Base-by-base conservation (phyloP, 2,888 invertebrate genomes). In the Melieria omissa region DNA sequence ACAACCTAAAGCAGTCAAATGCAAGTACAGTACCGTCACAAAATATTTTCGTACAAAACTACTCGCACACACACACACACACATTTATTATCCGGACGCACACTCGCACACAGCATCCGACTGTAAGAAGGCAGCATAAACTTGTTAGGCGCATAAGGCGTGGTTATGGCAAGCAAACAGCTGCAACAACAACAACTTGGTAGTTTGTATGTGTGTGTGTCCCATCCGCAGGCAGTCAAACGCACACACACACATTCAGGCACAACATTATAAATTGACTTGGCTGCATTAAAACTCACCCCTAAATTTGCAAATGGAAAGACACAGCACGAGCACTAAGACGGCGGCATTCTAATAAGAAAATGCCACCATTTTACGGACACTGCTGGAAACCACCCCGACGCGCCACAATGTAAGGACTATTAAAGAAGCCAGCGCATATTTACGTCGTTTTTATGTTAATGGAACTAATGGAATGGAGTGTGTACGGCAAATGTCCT, bases 401-500 rank as follows among this genome's bases (percentile, higher is more conserved):
- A 65, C 58, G 9, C 58, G 14, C 29, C 2, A 10, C 9, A 12
- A 58, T 14, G n/a, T 9, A 14, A 58, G 9, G 29, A 29, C 29
- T 29, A 29, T 29, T 42, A 52, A 65, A 60, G 52, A 70, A 65
- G 44, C 70, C 52, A 64, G 64, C 61, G 14, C 55, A 61, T 45
- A 82, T 82, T 82, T 81, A 82, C 81, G 81, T 78, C 78, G 76
- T 81, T 82, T 82, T 82, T 82, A 82, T 82, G 83, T 79, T 82
- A 82, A 82, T 82, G 80, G 79, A 77, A 52, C 14, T 16, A 16
- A 16, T 16, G 29, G 29, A 29, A 29, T 29, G 29, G 29, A 29
- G 29, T 29, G 29, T 29, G 29, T n/a, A n/a, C 29, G 29, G 29
- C 29, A 67, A 67, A 41, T 61, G 67, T 61, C 52, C 49, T 42